A percentile compares a stretch with the other conserved stretches of the same genome.
Evolutionary conservation across 1,140 invertebrate species (phyloP).

Genomic region (Babylonia areolata): DNA sequence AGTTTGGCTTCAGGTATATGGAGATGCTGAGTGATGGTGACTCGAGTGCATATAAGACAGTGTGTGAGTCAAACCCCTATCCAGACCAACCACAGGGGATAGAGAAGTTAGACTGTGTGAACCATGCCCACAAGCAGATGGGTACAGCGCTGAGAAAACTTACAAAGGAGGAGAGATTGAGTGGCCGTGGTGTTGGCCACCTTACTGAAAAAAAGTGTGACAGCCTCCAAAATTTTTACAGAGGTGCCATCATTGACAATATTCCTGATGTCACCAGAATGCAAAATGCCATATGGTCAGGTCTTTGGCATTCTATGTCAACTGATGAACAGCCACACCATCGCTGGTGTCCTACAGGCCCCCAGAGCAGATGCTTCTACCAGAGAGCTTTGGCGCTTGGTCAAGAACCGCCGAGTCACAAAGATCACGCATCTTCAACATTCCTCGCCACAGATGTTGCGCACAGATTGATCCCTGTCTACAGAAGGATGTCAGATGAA

Average conservation of each 20-base stretch:
- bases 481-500: slow-evolving; percentile 22
- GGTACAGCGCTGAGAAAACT: slow-evolving; percentile 5
- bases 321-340: neutral
- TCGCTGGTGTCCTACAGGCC: neutral
- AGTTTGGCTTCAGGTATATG: neutral
- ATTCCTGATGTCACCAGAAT: neutral
- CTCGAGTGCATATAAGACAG: neutral
- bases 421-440: neutral
- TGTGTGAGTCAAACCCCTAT: neutral
- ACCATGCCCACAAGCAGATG: slow-evolving; percentile 18
- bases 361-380: neutral
- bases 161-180: neutral
- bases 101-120: neutral
- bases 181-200: neutral
- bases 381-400: neutral
- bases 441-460: neutral
- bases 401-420: neutral
- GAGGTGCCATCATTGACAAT: neutral
- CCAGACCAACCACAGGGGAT: neutral
- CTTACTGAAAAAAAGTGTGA: neutral
- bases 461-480: neutral
- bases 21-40: neutral
- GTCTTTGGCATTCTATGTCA: neutral
- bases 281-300: neutral
- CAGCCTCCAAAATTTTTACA: slow-evolving; percentile 17